Conservation (phyloP, 2,113 vertebrate species). For the Nanorana parkeri region DNA sequence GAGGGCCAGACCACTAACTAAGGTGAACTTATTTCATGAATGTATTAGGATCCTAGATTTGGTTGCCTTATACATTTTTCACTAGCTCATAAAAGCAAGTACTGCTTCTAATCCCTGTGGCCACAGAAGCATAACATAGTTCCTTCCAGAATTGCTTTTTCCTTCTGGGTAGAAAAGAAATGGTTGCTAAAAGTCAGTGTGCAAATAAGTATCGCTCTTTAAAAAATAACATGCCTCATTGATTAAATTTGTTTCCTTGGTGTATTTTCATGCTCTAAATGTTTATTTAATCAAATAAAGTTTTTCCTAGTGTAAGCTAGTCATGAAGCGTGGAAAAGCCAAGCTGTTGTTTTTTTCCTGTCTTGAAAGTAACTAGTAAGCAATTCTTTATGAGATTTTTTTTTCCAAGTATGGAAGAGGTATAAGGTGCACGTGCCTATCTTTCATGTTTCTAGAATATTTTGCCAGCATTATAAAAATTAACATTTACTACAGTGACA, state of each 20-base stretch:
- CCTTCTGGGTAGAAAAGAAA: constrained; percentile 44
- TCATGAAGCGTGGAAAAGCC: constrained; percentile 55
- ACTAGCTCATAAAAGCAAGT: constrained; percentile 49
- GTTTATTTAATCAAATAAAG: constrained; percentile 58
- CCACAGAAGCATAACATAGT: constrained; percentile 52
- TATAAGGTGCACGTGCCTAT: constrained; percentile 20
- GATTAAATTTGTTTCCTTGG: constrained; percentile 54
- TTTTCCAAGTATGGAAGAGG: constrained; percentile 27
- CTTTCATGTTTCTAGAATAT: constrained; percentile 15
- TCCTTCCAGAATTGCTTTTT: constrained; percentile 45
- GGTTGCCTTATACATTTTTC: constrained; percentile 48
- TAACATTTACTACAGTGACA: background rate
- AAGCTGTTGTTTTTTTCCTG: constrained; percentile 45
- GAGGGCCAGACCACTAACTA: constrained; percentile 12
- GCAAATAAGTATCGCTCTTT: constrained; percentile 50
- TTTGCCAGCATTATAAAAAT: background rate
- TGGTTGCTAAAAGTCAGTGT: constrained; percentile 42
- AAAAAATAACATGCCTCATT: constrained; percentile 50
- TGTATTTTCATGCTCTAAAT: constrained; percentile 55
- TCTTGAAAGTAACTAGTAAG: constrained; percentile 49
- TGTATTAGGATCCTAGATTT: constrained; percentile 34
- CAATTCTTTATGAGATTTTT: constrained; percentile 46
- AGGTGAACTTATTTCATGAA: constrained; percentile 27
- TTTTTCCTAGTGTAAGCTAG: constrained; percentile 58
- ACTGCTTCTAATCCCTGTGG: constrained; percentile 54